Evolutionary conservation across 2,113 vertebrate species (phyloP).

Genomic region (Dipodomys merriami): DNA sequence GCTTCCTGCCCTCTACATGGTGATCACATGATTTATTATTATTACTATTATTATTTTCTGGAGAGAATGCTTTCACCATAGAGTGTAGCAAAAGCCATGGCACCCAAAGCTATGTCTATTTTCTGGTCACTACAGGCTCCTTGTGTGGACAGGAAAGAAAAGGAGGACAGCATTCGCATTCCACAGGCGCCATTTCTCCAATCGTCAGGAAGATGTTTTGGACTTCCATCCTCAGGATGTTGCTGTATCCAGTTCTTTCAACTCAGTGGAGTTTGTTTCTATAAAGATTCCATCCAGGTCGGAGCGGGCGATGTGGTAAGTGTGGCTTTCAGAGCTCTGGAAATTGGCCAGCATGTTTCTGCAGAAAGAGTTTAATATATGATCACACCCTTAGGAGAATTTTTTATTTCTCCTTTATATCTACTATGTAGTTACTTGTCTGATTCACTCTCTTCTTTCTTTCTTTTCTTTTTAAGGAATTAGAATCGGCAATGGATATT

Average conservation of each 20-base stretch:
- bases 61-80: not conserved
- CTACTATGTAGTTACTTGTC: not conserved
- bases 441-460: too few relatives aligned
- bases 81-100: not conserved
- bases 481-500: not conserved
- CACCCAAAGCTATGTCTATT: not conserved
- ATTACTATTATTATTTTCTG: not conserved
- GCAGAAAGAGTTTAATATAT: not conserved
- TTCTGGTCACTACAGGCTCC: not conserved
- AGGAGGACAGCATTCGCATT: not conserved
- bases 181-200: not conserved
- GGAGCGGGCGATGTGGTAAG: not conserved
- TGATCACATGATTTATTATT: too few relatives aligned
- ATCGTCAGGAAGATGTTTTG: not conserved
- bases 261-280: not conserved
- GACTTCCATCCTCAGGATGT: too few relatives aligned
- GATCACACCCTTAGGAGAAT: not conserved
- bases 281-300: not conserved
- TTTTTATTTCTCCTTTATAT: not conserved
- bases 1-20: not conserved
- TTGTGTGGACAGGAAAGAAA: not conserved
- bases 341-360: not conserved
- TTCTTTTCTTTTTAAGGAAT: not conserved
- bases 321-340: not conserved
- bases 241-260: too few relatives aligned